Evolutionary conservation across 2,888 invertebrate genomes (phyloP).

Genomic region (Drosophila picticornis): DNA sequence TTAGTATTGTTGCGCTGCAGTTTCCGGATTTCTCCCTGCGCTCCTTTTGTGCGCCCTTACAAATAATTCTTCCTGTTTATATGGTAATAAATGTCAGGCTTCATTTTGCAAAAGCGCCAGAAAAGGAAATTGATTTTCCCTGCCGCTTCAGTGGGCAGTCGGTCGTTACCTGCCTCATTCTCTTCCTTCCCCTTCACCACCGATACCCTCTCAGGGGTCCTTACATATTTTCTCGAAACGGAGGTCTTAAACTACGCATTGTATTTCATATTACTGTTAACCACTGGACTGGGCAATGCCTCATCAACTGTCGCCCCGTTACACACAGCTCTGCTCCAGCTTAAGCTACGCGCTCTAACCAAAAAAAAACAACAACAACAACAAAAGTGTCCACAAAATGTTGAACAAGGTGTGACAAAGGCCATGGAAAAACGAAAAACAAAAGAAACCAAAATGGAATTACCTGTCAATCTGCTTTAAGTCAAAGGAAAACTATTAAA

Average conservation of each 20-base stretch:
- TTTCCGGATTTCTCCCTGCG: constrained; percentile 58
- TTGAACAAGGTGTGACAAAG: constrained; percentile 48
- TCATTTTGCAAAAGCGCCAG: constrained; percentile 48
- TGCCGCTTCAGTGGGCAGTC: constrained; percentile 56
- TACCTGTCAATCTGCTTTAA: constrained; percentile 52
- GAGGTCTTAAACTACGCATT: constrained; percentile 36
- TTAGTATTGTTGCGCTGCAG: constrained; percentile 66
- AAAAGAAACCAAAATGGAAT: constrained; percentile 51
- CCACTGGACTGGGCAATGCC: constrained; percentile 26
- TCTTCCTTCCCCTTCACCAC: background rate
- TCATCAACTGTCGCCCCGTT: constrained; percentile 51
- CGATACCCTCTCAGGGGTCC: constrained; percentile 7
- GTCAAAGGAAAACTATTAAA: constrained; percentile 28
- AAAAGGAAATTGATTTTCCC: constrained; percentile 75
- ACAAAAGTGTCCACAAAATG: constrained; percentile 29
- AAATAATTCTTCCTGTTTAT: constrained; percentile 69
- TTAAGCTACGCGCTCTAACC: constrained; percentile 24
- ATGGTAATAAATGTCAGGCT: constrained; percentile 78
- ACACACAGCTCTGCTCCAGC: constrained; percentile 44
- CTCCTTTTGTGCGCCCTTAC: constrained; percentile 46
- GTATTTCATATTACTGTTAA: constrained; percentile 45
- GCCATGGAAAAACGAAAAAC: constrained; percentile 16
- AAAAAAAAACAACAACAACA: background rate
- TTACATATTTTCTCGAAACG: constrained; percentile 48
- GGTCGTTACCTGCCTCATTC: background rate